Base-by-base conservation (phyloP, 1,140 invertebrate genomes). In the Planococcus citri region DNA sequence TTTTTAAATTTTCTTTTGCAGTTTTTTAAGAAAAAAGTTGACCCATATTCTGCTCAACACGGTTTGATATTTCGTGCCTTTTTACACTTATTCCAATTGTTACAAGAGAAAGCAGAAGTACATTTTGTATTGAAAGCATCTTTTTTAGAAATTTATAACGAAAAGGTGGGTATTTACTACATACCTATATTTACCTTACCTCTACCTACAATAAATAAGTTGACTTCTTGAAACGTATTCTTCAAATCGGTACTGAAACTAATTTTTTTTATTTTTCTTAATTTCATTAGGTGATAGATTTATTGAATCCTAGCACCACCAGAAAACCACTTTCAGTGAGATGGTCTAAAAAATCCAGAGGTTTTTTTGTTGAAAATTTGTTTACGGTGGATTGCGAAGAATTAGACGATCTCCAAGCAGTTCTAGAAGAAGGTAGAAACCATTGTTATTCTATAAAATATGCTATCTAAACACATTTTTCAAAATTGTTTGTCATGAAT, bases 131-230 rank as follows among this genome's bases (percentile, higher is more conserved):
- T 98, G 33, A 94, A 94, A 78, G 89, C 95, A 70, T 95, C 93
- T 73, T 94, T 95, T 80, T 80, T 98, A 72, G 94, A 96, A 83
- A 95, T 96, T 70, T 96, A 96, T 78, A 96, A 96, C 77, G 94
- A 96, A 82, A 93, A 95, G 83, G 92, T 95, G n/a, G n/a, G n/a
- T n/a, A n/a, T n/a, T n/a, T n/a, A n/a, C n/a, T n/a, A n/a, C n/a
- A n/a, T n/a, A n/a, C n/a, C n/a, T n/a, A n/a, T n/a, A n/a, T n/a
- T n/a, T n/a, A n/a, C n/a, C n/a, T n/a, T n/a, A n/a, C n/a, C n/a
- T n/a, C n/a, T n/a, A n/a, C n/a, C n/a, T n/a, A n/a, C n/a, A n/a
- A n/a, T n/a, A n/a, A n/a, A n/a, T n/a, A n/a, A n/a, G n/a, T n/a
- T n/a, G n/a, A n/a, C n/a, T n/a, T n/a, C n/a, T 75, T 80, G 79